Evolutionary conservation across 2,113 vertebrate genomes (phyloP).

Genomic region (Chaetura pelagica): DNA sequence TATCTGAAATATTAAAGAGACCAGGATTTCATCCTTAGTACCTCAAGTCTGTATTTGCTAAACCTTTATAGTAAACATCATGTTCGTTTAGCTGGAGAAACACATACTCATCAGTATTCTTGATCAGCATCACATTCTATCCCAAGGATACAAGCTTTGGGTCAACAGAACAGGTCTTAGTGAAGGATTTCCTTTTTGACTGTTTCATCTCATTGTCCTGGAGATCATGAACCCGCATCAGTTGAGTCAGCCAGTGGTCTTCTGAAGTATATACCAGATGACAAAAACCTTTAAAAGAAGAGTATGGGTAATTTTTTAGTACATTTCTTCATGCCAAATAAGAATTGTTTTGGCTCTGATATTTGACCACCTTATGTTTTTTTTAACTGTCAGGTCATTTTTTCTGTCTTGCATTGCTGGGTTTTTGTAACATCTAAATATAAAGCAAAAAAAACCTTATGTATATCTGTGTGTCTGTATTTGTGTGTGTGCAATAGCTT

Average conservation of each 20-base stretch:
- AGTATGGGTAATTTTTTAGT: background rate
- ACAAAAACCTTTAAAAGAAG: background rate
- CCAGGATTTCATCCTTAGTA: background rate
- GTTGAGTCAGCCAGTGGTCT: background rate
- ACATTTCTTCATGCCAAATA: background rate
- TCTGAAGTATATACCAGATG: background rate
- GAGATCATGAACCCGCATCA: background rate
- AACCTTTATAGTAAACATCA: background rate
- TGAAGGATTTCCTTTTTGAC: background rate
- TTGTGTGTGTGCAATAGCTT: background rate
- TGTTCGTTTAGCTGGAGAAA: background rate
- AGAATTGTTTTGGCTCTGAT: background rate
- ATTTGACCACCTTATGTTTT: background rate
- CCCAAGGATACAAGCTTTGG: background rate
- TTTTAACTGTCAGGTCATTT: background rate
- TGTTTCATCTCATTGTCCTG: background rate
- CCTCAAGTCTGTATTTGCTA: background rate
- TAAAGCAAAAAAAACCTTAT: background rate
- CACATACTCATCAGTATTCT: background rate
- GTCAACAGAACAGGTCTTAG: background rate
- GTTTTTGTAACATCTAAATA: background rate
- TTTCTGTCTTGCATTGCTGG: background rate
- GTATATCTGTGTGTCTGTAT: background rate
- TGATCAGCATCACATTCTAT: background rate
- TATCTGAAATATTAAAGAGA: background rate